phyloP scores from a whole-genome alignment of 2,888 invertebrate genomes.

The Idaea dimidiata region DNA sequence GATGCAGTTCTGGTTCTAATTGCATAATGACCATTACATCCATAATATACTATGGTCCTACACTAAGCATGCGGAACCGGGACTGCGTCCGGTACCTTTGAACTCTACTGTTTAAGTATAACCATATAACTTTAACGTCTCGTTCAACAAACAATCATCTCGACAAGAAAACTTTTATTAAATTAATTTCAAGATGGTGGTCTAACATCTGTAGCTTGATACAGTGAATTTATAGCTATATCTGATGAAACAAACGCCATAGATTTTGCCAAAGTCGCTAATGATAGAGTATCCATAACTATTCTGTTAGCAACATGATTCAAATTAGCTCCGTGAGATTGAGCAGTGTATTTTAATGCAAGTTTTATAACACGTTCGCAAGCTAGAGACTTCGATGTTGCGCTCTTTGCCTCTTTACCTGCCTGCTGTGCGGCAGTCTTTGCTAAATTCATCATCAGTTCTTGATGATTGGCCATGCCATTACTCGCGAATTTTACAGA shows the following conservation, averaged over 20 bases:
- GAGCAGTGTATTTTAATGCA: constrained; percentile 70
- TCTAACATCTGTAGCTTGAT: constrained; percentile 71
- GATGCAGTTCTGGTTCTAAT: too few species aligned
- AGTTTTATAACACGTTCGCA: constrained; percentile 69
- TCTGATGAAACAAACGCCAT: constrained; percentile 75
- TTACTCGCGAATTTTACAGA: constrained; percentile 69
- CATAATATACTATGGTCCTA: too few species aligned
- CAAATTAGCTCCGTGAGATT: constrained; percentile 66
- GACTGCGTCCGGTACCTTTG: too few species aligned
- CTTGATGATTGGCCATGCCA: constrained; percentile 73
- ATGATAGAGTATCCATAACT: constrained; percentile 69
- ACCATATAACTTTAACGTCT: neutral
- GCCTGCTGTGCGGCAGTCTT: constrained; percentile 76
- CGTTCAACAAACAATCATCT: neutral
- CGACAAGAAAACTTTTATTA: neutral
- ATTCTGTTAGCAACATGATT: constrained; percentile 74
- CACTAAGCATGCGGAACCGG: too few species aligned
- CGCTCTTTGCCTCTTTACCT: constrained; percentile 72
- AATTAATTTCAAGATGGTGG: constrained; percentile 48
- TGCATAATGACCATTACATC: too few species aligned
- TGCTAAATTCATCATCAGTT: constrained; percentile 75
- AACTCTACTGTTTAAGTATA: too few species aligned
- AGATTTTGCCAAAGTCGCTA: constrained; percentile 70
- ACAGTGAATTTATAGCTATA: constrained; percentile 73
- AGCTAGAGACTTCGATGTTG: constrained; percentile 66